Evolutionary conservation across 2,113 vertebrate species (phyloP).

Genomic region (Microcebus griseorufus): DNA sequence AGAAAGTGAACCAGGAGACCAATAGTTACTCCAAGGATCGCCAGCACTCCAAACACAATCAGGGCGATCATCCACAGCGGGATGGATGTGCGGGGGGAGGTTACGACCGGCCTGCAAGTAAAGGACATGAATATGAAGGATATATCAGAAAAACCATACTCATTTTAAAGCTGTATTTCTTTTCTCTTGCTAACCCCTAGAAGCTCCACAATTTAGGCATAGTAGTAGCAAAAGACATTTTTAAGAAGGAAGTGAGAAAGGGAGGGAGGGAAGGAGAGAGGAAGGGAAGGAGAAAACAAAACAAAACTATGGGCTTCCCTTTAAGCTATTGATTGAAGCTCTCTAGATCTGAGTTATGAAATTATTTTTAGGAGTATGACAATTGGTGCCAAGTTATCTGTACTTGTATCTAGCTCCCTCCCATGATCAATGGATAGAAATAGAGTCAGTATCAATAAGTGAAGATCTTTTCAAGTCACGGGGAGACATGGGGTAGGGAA

Average conservation of each 20-base stretch:
- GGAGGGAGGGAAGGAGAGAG: no score
- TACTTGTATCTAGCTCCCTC: background rate
- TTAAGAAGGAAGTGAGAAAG: background rate
- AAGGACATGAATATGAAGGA: background rate
- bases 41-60: constrained; percentile 60
- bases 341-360: background rate
- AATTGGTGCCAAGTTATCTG: background rate
- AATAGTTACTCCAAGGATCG: constrained; percentile 57
- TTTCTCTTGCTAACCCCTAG: background rate
- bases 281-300: no score
- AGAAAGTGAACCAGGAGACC: constrained; percentile 77
- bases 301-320: background rate
- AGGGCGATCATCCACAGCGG: constrained; percentile 60
- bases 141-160: background rate
- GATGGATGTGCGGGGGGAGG: background rate
- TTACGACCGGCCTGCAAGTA: constrained; percentile 52
- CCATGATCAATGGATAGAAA: background rate
- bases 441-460: background rate
- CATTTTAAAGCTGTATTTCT: background rate
- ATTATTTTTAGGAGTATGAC: background rate
- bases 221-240: background rate
- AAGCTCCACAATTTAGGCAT: background rate
- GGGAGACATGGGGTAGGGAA: background rate
- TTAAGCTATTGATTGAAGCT: background rate
- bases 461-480: background rate